Evolutionary conservation across 2,888 invertebrate species (phyloP).

Genomic region (Lagria hirta): DNA sequence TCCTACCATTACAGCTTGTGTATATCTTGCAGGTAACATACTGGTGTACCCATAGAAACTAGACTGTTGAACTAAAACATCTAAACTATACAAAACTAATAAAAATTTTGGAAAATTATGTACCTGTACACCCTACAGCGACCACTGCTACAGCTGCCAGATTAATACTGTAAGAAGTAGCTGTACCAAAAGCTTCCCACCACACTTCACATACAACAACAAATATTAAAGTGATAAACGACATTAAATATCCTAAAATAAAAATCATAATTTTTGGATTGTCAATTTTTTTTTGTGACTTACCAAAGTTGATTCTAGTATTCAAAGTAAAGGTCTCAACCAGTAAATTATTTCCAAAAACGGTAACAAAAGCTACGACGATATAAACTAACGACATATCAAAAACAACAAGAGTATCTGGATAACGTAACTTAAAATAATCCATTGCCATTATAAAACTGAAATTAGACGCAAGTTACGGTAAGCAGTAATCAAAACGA

Average conservation of each 20-base stretch:
- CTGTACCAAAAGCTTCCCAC: slow-evolving; percentile 76
- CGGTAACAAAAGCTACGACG: slow-evolving; percentile 84
- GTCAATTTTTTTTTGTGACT: slow-evolving; percentile 1
- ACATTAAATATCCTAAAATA: slow-evolving; percentile 73
- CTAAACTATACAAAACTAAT: slow-evolving; percentile 2
- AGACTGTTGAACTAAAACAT: slow-evolving; percentile 75
- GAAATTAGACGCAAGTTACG: slow-evolving; percentile 40
- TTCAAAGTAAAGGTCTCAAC: slow-evolving; percentile 81
- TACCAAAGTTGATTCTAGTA: slow-evolving; percentile 84
- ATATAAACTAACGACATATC: slow-evolving; percentile 93
- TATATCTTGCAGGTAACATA: slow-evolving; percentile 85
- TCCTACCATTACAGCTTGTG: slow-evolving; percentile 93
- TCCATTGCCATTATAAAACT: slow-evolving; percentile 94
- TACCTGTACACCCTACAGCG: slow-evolving; percentile 83
- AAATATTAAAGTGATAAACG: slow-evolving; percentile 78
- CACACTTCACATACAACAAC: slow-evolving; percentile 85
- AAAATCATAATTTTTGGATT: too few relatives aligned
- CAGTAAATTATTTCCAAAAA: slow-evolving; percentile 80
- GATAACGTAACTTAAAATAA: slow-evolving; percentile 84
- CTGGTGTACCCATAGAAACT: slow-evolving; percentile 94
- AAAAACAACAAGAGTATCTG: slow-evolving; percentile 82
- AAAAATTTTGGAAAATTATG: slow-evolving; percentile 1
- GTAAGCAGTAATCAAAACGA: too few relatives aligned
- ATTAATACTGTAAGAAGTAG: slow-evolving; percentile 81
- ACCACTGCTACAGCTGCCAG: slow-evolving; percentile 82